Percentiles rank a stretch among this genome's conserved stretches.
Conservation (phyloP, 2,113 vertebrate genomes). For the Alethe castanea region DNA sequence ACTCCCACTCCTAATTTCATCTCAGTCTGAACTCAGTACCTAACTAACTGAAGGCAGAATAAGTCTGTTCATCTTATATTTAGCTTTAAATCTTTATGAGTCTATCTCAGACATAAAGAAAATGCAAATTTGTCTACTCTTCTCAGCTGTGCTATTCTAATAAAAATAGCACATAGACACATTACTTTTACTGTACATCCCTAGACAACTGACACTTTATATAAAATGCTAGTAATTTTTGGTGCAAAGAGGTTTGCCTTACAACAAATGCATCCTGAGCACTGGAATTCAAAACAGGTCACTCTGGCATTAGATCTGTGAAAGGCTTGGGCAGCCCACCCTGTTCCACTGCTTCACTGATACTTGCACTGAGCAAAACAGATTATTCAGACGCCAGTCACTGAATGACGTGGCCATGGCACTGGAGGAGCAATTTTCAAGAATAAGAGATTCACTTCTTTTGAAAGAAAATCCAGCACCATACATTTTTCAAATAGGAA, state of each 20-base stretch:
- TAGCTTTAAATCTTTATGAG: background rate
- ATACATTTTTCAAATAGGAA: background rate
- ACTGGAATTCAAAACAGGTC: background rate
- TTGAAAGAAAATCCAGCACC: background rate
- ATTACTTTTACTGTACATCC: background rate
- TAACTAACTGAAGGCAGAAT: background rate
- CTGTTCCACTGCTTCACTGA: background rate
- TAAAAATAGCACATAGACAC: rapidly evolving
- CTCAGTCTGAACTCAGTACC: background rate
- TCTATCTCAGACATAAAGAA: background rate
- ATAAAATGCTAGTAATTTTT: no score
- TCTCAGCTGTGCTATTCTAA: background rate
- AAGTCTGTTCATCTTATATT: background rate
- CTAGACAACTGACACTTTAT: background rate
- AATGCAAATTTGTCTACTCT: background rate
- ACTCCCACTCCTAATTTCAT: background rate
- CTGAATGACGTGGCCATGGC: background rate
- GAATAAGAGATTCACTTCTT: background rate
- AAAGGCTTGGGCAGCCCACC: background rate
- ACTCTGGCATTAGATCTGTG: background rate
- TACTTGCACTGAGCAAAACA: background rate
- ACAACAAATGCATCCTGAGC: background rate
- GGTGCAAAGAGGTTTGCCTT: background rate
- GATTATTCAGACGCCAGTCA: background rate
- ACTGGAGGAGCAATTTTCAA: background rate